Conservation (phyloP, 2,113 vertebrate species). For the Salminus brasiliensis region DNA sequence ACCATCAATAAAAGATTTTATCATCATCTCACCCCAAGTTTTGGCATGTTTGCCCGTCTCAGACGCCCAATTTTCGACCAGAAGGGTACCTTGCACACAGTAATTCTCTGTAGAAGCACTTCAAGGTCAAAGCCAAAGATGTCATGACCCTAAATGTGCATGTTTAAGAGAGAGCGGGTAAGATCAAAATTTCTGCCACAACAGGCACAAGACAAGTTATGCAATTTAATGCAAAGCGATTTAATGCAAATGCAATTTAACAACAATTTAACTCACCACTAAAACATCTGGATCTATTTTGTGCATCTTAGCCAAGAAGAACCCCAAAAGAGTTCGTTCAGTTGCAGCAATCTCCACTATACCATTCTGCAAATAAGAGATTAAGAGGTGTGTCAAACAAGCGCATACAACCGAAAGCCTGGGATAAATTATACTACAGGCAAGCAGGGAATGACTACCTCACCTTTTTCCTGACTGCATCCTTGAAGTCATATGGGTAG, state of each 20-base stretch:
- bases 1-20: background rate
- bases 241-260: background rate
- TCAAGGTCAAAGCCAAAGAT: constrained; percentile 98
- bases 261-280: constrained; percentile 83
- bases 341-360: constrained; percentile 91
- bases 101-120: constrained; percentile 94
- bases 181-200: background rate
- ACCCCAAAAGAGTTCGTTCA: constrained; percentile 91
- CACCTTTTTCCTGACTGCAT: constrained; percentile 87
- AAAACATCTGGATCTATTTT: constrained; percentile 96
- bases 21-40: constrained; percentile 90
- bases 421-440: background rate
- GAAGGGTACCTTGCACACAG: constrained; percentile 88
- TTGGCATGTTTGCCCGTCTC: constrained; percentile 91
- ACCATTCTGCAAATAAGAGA: constrained; percentile 77
- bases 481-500: constrained; percentile 92
- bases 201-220: background rate
- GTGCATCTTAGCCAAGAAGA: constrained; percentile 96
- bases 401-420: background rate
- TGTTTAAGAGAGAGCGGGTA: background rate
- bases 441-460: constrained; percentile 20
- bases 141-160: constrained; percentile 89
- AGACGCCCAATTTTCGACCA: constrained; percentile 98
- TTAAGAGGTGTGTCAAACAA: background rate
- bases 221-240: background rate